These are phyloP conservation scores for Trachurus trachurus DNA, from an alignment of 2,797 vertebrate species.

Conservation along the genomic window DNA sequence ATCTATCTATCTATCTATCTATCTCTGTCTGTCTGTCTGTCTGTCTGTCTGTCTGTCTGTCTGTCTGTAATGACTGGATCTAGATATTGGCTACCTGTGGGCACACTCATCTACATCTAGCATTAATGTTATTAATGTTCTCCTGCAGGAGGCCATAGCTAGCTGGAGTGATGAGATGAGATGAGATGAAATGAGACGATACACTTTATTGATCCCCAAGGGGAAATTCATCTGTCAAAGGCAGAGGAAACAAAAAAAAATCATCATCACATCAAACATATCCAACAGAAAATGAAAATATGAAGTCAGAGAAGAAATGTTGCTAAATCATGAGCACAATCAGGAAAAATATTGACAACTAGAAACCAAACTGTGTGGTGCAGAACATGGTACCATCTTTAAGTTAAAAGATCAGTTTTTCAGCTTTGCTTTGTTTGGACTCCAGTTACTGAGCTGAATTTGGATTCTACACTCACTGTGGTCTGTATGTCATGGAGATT, in stretches of 20 bases:
- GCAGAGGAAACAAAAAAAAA: constrained; percentile 62
- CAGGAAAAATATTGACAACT: neutral
- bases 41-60: constrained; percentile 23
- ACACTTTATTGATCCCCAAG: constrained; percentile 78
- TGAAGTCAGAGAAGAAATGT: constrained; percentile 11
- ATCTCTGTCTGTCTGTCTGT: constrained; percentile 39
- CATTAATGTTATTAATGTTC: constrained; percentile 76
- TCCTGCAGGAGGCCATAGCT: constrained; percentile 68
- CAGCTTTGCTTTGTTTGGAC: neutral
- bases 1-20: constrained; percentile 21
- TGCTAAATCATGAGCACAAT: constrained; percentile 25
- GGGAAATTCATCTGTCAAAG: constrained; percentile 72
- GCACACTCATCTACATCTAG: constrained; percentile 66
- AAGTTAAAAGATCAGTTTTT: constrained; percentile 1
- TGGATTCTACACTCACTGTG: neutral
- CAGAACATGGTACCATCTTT: neutral
- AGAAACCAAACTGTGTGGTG: constrained; percentile 2
- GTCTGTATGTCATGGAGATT: neutral
- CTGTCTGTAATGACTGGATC: constrained; percentile 59
- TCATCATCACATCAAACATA: constrained; percentile 57
- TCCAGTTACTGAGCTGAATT: constrained; percentile 1
- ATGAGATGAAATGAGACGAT: constrained; percentile 79
- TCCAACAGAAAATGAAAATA: constrained; percentile 40
- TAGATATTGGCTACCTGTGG: constrained; percentile 73
- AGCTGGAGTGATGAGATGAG: constrained; percentile 72